A percentile compares a stretch with the other conserved stretches of the same genome.
phyloP scores from a whole-genome alignment of 2,888 invertebrate genomes.

The Melanophora roralis region DNA sequence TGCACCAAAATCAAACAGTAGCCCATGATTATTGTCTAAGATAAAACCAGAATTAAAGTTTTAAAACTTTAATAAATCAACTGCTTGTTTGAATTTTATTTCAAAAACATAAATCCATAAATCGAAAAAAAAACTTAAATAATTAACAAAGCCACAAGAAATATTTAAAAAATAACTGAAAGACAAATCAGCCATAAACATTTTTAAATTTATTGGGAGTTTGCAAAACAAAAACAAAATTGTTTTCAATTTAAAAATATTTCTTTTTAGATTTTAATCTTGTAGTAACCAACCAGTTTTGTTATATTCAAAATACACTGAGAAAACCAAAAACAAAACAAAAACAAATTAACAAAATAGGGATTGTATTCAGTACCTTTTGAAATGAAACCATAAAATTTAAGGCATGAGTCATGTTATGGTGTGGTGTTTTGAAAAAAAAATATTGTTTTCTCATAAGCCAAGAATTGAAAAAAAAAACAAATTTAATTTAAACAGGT shows the following conservation, averaged over 20 bases:
- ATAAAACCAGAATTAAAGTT: not conserved
- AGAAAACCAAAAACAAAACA: not conserved
- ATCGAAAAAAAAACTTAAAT: not conserved
- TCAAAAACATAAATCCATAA: slow-evolving; percentile 23
- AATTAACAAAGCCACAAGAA: not conserved
- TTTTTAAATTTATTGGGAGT: slow-evolving; percentile 9
- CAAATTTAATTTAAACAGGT: slow-evolving; percentile 22
- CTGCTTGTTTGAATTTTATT: not conserved
- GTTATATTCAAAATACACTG: not conserved
- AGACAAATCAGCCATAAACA: slow-evolving; percentile 14
- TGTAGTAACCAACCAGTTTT: slow-evolving; percentile 39
- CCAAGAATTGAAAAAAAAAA: not conserved
- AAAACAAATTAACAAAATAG: not conserved
- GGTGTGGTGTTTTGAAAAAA: not conserved
- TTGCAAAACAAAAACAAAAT: slow-evolving; percentile 16
- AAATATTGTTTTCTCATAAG: not conserved
- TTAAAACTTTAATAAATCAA: slow-evolving; percentile 26
- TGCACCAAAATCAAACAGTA: not conserved
- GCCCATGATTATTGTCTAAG: slow-evolving; percentile 17
- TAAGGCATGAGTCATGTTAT: slow-evolving; percentile 49
- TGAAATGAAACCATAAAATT: slow-evolving; percentile 22
- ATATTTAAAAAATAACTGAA: too few species aligned
- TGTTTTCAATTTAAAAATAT: slow-evolving; percentile 12
- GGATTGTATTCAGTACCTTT: not conserved
- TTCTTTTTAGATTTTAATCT: slow-evolving; percentile 28